Base-by-base conservation (phyloP, 2,888 invertebrate genomes). In the Drosophila sordidula region DNA sequence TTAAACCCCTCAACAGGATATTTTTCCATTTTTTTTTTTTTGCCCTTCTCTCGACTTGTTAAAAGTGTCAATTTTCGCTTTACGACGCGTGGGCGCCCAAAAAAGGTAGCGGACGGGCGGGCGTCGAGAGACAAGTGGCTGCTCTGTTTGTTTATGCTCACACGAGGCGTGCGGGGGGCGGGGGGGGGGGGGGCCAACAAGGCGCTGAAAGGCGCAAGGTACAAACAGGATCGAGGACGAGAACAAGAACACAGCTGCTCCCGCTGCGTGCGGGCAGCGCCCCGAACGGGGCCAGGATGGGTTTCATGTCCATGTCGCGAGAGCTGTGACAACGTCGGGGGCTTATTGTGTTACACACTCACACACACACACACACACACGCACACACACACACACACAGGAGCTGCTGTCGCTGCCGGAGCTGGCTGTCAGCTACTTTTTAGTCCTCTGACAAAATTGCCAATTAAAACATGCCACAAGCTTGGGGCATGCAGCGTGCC, bases 381-480 rank as follows among this genome's bases (percentile, higher is more conserved):
- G 67, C 78, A 71, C 65, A 87, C n/a, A 42, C 29, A 11, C n/a
- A 3, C 22, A 12, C 34, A 68, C 78, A 71, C 65, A 87, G 69
- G 36, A 68, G 45, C 50, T 46, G 44, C 18, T 49, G 69, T 41
- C 39, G 25, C 8, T 16, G 46, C 42, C 16, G 59, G 25, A 44
- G 45, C 46, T 45, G 50, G 46, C 66, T 81, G 80, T 80, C 80
- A 87, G 87, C 77, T 87, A 70, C 86, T 76, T 74, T 80, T 80
- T 66, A 75, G 64, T 59, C 69, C 64, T 69, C 66, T 67, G 55
- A 70, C 70, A 77, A 84, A 84, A 84, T 84, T 88, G 83, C 89
- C 83, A 84, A 84, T 84, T 84, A 84, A 88, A 84, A 84, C 80
- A 87, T 88, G 89, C 84, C 86, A 78, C 84, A 87, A 86, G 82